Base-by-base conservation (phyloP, 2,797 vertebrate genomes). In the Atherinosoma microstoma region DNA sequence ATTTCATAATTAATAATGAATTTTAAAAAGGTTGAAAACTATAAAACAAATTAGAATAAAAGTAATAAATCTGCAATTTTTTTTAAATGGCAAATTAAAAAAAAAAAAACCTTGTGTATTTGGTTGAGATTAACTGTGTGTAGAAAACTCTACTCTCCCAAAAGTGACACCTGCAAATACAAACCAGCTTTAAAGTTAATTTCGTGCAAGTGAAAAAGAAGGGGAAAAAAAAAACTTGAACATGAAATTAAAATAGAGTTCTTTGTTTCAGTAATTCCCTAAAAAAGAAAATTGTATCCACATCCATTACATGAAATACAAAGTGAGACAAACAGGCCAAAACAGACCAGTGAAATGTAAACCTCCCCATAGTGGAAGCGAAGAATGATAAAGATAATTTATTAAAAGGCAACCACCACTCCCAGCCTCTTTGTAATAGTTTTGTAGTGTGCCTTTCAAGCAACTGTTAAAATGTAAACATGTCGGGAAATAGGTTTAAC, bases 81-180 rank as follows among this genome's bases (percentile, higher is more conserved):
- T 22, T 3, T 4, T 38, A 8, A 56, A 71, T 0, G 35, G 34
- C 49, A 64, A 36, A 80, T 75, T 67, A 71, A 32, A 40, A 80
- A 75, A 67, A 4, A 79, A 10, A 57, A 61, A 70, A 11, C 4
- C 67, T 72, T 53, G 64, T 7, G 42, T 53, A 77, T 82, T 80
- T 84, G 45, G 32, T 70, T 67, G 10, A 65, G 34, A 54, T 62
- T 32, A 63, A 42, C 24, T 57, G 10, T 76, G 61, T 74, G 32
- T 51, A 61, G 42, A 20, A 72, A 71, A 22, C 32, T 24, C 9
- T 18, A 57, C 9, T 10, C 47, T 60, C 64, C 47, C 7, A 69
- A 20, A 18, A 2, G 35, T 77, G 51, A 70, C 7, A 27, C 15
- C 24, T 73, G 11, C 1, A 58, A 66, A 47, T 11, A 70, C 2